A percentile compares a stretch with the other conserved stretches of the same genome.
Evolutionary conservation across 2,113 vertebrate species (phyloP).

Genomic region (Leucopternis melanops): DNA sequence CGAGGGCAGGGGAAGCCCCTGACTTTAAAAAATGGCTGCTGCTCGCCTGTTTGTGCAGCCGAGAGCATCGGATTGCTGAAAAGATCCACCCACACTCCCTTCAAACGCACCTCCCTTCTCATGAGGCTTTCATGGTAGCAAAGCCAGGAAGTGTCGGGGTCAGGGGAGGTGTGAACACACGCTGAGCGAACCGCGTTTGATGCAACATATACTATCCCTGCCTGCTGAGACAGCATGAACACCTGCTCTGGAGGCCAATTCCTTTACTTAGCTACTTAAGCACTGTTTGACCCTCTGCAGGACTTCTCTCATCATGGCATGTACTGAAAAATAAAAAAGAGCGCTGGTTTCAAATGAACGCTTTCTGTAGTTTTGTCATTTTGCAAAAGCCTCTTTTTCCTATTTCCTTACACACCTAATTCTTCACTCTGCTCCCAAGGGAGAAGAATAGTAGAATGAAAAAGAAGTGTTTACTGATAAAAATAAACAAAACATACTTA

Average conservation of each 20-base stretch:
- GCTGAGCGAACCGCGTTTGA: conserved; percentile 29
- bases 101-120: conserved; percentile 7
- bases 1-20: background rate
- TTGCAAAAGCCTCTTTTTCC: conserved; percentile 34
- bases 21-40: background rate
- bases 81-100: background rate
- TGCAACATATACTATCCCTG: conserved; percentile 21
- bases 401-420: conserved; percentile 18
- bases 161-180: conserved; percentile 15
- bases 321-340: background rate
- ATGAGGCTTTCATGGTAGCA: conserved; percentile 5
- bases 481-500: conserved; percentile 64
- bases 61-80: background rate
- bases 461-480: conserved; percentile 57
- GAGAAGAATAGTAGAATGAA: conserved; percentile 39
- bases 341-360: background rate
- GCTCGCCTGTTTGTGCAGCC: background rate
- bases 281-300: conserved; percentile 21
- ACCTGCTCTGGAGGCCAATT: conserved; percentile 43
- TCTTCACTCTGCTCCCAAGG: conserved; percentile 19
- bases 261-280: conserved; percentile 30
- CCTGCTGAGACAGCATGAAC: conserved; percentile 45
- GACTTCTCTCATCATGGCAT: background rate
- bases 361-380: background rate
- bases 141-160: background rate